phyloP scores from a whole-genome alignment of 2,797 vertebrate species.

The Tarsius wallacei region DNA sequence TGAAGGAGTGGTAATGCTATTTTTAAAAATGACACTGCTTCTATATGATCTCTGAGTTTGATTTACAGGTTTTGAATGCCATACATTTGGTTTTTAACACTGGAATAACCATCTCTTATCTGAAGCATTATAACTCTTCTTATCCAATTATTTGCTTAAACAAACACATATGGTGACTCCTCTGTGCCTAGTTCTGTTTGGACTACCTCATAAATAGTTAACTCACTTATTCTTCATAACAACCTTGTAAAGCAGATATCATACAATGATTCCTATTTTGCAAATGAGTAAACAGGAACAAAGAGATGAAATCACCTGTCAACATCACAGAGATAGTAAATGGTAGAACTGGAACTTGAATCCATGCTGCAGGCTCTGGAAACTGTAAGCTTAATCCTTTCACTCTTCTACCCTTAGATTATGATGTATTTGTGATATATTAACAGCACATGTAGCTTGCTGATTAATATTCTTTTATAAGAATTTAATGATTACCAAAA shows the following conservation, averaged over 20 bases:
- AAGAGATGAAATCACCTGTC: not conserved
- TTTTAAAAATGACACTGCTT: not conserved
- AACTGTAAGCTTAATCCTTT: not conserved
- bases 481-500: constrained; percentile 16
- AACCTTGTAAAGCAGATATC: not conserved
- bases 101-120: not conserved
- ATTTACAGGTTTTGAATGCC: not conserved
- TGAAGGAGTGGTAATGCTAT: not conserved
- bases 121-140: constrained; percentile 8
- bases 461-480: constrained; percentile 21
- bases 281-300: not conserved
- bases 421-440: not conserved
- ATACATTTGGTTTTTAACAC: not conserved
- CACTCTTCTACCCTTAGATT: not conserved
- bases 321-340: not conserved
- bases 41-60: not conserved
- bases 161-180: not conserved
- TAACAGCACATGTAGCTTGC: not conserved
- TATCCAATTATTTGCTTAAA: not conserved
- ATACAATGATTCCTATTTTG: not conserved
- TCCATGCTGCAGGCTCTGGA: not conserved
- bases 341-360: not conserved
- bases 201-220: constrained; percentile 7
- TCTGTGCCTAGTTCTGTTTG: not conserved
- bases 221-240: not conserved